phyloP scores from a whole-genome alignment of 2,113 vertebrate species.

The Zosterops borbonicus region DNA sequence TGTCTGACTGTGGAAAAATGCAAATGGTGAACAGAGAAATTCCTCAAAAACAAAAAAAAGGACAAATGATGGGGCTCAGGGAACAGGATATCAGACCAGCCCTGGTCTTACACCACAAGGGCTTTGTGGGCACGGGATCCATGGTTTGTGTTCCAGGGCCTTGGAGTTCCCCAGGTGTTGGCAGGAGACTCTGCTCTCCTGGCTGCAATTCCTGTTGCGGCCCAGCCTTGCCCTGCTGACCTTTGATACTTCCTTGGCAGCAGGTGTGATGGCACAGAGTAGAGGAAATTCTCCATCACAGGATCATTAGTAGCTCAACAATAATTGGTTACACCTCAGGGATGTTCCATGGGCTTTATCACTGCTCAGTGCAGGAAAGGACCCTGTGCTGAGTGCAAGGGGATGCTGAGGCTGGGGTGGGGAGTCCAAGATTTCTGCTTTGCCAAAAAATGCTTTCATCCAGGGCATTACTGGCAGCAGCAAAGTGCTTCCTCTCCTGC shows the following conservation, averaged over 20 bases:
- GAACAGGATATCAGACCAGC: not conserved
- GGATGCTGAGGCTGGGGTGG: not conserved
- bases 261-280: rapidly evolving
- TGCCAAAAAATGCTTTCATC: not conserved
- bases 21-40: rapidly evolving
- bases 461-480: not conserved
- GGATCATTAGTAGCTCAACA: rapidly evolving
- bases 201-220: not conserved
- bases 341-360: not conserved
- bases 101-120: not conserved
- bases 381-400: not conserved
- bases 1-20: rapidly evolving
- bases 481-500: not conserved
- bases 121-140: not conserved
- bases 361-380: not conserved
- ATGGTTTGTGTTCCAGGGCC: not conserved
- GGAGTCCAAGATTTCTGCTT: not conserved
- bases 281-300: not conserved
- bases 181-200: not conserved
- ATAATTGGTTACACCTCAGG: rapidly evolving
- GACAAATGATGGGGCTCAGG: not conserved
- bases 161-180: not conserved
- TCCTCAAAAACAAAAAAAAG: not conserved
- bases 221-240: not conserved
- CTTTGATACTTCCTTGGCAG: rapidly evolving